Evolutionary conservation across 1,140 invertebrate species (phyloP).

Genomic region (Linepithema humile): DNA sequence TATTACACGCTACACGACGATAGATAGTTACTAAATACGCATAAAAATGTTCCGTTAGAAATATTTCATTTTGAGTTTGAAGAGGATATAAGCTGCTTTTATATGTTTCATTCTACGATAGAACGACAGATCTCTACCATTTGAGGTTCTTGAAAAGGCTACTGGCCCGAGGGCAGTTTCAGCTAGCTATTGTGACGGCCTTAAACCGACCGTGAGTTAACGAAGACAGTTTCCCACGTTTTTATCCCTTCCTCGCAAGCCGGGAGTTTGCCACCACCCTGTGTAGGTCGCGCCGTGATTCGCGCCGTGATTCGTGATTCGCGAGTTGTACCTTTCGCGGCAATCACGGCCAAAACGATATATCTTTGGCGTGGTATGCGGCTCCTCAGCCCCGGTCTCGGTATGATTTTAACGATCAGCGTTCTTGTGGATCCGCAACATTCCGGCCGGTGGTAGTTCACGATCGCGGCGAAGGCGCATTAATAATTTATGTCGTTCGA

Average conservation of each 20-base stretch:
- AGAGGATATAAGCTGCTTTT: conserved; percentile 14
- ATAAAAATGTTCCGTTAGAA: conserved; percentile 22
- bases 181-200: conserved; percentile 13
- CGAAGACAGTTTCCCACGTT: conserved; percentile 54
- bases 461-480: conserved; percentile 72
- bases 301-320: conserved; percentile 55
- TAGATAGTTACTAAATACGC: neutral
- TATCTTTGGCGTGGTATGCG: conserved; percentile 23
- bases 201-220: conserved; percentile 47
- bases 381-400: neutral
- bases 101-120: conserved; percentile 19
- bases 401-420: conserved; percentile 52
- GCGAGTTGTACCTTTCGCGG: conserved; percentile 47
- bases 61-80: conserved; percentile 24
- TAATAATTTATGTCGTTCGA: conserved; percentile 77
- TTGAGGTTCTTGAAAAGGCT: conserved; percentile 23
- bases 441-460: conserved; percentile 62
- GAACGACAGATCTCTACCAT: neutral
- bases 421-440: conserved; percentile 57
- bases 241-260: conserved; percentile 26
- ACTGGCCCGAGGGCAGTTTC: conserved; percentile 2
- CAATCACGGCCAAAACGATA: conserved; percentile 41
- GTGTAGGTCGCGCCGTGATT: conserved; percentile 26
- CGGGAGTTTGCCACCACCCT: neutral
- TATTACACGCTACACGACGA: neutral